Percentiles rank a stretch among this genome's conserved stretches.
Evolutionary conservation across 2,797 vertebrate genomes (phyloP).

Genomic region (Xerus rutilus): DNA sequence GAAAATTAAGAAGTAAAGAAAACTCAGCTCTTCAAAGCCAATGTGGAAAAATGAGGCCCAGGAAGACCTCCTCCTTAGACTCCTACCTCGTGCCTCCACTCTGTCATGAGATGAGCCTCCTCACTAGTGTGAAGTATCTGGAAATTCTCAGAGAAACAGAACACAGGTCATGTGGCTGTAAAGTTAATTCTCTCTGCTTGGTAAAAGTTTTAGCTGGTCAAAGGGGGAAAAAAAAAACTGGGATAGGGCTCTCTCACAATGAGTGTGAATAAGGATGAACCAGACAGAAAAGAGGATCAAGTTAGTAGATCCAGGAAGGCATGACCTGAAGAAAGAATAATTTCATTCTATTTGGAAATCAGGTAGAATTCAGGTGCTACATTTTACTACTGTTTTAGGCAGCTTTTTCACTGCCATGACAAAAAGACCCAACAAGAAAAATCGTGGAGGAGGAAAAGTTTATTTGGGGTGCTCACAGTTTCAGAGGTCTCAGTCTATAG

Average conservation of each 20-base stretch:
- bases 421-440: too few species aligned
- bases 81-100: constrained; percentile 26
- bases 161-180: not conserved
- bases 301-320: not conserved
- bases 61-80: constrained; percentile 26
- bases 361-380: not conserved
- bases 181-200: not conserved
- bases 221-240: not conserved
- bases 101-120: not conserved
- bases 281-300: not conserved
- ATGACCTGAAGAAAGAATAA: not conserved
- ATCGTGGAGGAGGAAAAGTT: too few species aligned
- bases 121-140: constrained; percentile 55
- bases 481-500: too few species aligned
- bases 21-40: constrained; percentile 70
- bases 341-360: not conserved
- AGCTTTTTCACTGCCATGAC: too few species aligned
- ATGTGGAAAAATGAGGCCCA: constrained; percentile 67
- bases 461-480: too few species aligned
- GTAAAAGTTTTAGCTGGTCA: not conserved
- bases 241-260: not conserved
- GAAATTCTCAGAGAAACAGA: constrained; percentile 53
- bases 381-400: too few species aligned
- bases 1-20: not conserved
- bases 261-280: not conserved